Conservation (phyloP, 2,797 vertebrate genomes). For the Pteronotus mesoamericanus region DNA sequence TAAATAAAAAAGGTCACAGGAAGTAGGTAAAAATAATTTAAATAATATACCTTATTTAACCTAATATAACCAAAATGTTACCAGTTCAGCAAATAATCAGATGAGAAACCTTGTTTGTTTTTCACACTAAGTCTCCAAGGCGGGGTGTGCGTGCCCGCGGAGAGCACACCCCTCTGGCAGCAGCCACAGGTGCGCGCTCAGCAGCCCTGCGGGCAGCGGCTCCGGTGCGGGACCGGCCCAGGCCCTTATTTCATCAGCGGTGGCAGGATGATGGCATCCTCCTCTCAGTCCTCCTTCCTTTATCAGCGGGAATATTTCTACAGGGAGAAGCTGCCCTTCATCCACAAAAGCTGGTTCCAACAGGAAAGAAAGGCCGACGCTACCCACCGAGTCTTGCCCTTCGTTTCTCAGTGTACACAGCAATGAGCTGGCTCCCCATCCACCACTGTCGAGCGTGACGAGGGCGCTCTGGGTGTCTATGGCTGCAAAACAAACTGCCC, state of each 20-base stretch:
- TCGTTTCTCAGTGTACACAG: neutral
- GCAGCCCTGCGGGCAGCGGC: neutral
- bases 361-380: neutral
- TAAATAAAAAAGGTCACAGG: neutral
- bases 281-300: neutral
- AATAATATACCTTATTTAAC: neutral
- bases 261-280: neutral
- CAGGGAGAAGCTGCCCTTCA: neutral
- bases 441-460: fast-evolving
- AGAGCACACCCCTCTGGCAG: neutral
- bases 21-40: neutral
- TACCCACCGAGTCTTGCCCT: neutral
- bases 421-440: neutral
- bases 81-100: neutral
- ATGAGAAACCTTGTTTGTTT: neutral
- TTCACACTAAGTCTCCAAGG: neutral
- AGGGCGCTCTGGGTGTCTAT: neutral
- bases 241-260: neutral
- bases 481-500: neutral
- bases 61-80: neutral
- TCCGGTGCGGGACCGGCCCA: neutral
- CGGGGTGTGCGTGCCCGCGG: fast-evolving
- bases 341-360: neutral
- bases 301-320: neutral
- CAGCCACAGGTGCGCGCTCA: neutral